These are phyloP conservation scores for Hymenochirus boettgeri DNA, from an alignment of 2,113 vertebrate genomes.

Conservation along the genomic window DNA sequence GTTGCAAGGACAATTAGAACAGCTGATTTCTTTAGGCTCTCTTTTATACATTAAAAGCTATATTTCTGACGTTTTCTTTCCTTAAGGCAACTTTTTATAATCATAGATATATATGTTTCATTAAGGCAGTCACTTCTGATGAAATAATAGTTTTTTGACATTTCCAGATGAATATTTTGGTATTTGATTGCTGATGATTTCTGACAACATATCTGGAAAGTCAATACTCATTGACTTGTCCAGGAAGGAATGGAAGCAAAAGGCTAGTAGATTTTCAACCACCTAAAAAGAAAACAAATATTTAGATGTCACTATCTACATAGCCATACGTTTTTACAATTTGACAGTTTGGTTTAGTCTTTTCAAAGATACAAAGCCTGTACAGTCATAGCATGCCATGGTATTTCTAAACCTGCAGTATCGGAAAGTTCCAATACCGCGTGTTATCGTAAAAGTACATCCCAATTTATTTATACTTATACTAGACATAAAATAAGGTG, in stretches of 20 bases:
- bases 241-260: constrained; percentile 98
- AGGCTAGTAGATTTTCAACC: constrained; percentile 88
- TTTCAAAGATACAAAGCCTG: no score
- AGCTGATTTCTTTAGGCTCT: constrained; percentile 45
- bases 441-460: no score
- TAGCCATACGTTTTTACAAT: no score
- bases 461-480: no score
- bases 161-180: constrained; percentile 97
- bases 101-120: constrained; percentile 40
- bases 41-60: constrained; percentile 67
- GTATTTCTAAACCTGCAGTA: no score
- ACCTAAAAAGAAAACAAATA: constrained; percentile 77
- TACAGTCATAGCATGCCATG: no score
- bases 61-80: constrained; percentile 63
- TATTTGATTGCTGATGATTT: constrained; percentile 99
- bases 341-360: no score
- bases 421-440: no score
- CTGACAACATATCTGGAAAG: constrained; percentile 97
- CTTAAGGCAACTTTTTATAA: constrained; percentile 88
- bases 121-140: constrained; percentile 94
- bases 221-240: constrained; percentile 93
- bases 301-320: no score
- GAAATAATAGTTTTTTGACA: constrained; percentile 94
- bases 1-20: constrained; percentile 60
- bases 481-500: no score